Evolutionary conservation across 2,888 invertebrate genomes (phyloP), one percentile per base, ranked within the genome.

Genomic region (Listrodromus nycthemerus): DNA sequence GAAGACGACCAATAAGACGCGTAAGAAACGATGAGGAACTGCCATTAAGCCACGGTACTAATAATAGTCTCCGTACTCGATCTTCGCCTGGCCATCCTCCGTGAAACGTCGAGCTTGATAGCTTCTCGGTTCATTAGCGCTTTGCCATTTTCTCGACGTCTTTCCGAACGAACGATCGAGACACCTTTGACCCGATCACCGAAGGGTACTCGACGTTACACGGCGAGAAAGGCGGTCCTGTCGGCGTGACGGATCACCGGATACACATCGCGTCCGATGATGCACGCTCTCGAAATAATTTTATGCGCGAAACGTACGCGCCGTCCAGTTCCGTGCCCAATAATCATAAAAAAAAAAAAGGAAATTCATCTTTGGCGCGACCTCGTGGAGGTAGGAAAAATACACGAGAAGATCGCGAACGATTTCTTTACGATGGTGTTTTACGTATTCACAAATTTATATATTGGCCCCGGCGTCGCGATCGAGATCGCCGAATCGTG

Each of bases 51-150:
- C 61, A 33, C 50, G 52, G 48, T 69, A 70, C 84, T 81, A 84
- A 81, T 84, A 84, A 84, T 84, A 81, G 78, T 78, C 55, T 48
- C 50, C 45, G 55, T 27, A 48, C 71, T 70, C 76, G 71, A 16
- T 41, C 52, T 74, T 70, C 55, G 21, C 27, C 50, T 6, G 45
- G 52, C 50, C 58, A 10, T 19, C 52, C 37, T 71, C 65, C 19
- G 37, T 19, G n/a, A 27, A 50, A 13, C 55, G 19, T 19, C 58
- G 70, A 52, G 21, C 45, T 10, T 48, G 52, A 63, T 30, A 55
- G 78, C 66, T 78, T 78, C 81, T 81, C 69, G 78, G 78, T 77
- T 84, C 84, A 82, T 84, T 82, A 84, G 78, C 78, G 84, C 70
- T 48, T 73, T 73, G 82, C 61, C 67, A 70, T 84, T 84, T 75